Percentiles rank a stretch among this genome's conserved stretches.
phyloP scores from a whole-genome alignment of 2,797 vertebrate genomes.

The Malurus leucopterus region DNA sequence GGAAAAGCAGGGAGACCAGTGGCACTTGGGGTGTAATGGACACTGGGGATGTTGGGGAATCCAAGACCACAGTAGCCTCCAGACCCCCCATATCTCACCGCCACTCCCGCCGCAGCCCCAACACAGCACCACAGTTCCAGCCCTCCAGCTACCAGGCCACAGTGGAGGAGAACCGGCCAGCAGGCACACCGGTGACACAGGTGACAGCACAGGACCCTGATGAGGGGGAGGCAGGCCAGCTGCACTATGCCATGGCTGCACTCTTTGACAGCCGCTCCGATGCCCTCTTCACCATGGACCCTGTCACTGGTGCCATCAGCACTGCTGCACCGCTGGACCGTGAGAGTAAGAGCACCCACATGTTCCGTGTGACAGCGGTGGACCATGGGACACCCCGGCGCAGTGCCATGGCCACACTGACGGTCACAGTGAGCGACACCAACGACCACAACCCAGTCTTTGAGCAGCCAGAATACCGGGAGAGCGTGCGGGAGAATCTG shows the following conservation, averaged over 20 bases:
- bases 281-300: constrained; percentile 83
- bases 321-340: constrained; percentile 82
- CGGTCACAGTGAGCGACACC: constrained; percentile 85
- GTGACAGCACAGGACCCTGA: constrained; percentile 85
- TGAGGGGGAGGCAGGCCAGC: constrained; percentile 82
- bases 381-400: constrained; percentile 85
- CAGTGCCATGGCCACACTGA: constrained; percentile 90
- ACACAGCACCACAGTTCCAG: constrained; percentile 89
- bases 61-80: neutral
- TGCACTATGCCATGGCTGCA: constrained; percentile 89
- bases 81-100: neutral
- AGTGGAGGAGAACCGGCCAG: constrained; percentile 86
- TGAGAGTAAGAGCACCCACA: constrained; percentile 92
- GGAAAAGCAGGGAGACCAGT: neutral
- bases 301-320: constrained; percentile 77
- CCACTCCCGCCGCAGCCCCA: constrained; percentile 75
- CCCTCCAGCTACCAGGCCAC: constrained; percentile 93
- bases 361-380: constrained; percentile 86
- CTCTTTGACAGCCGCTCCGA: constrained; percentile 94
- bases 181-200: constrained; percentile 81
- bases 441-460: constrained; percentile 91
- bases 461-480: constrained; percentile 91
- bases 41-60: neutral
- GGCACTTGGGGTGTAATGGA: neutral
- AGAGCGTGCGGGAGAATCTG: constrained; percentile 92